phyloP scores from a whole-genome alignment of 2,113 vertebrate species.

The Catharus fuscescens region DNA sequence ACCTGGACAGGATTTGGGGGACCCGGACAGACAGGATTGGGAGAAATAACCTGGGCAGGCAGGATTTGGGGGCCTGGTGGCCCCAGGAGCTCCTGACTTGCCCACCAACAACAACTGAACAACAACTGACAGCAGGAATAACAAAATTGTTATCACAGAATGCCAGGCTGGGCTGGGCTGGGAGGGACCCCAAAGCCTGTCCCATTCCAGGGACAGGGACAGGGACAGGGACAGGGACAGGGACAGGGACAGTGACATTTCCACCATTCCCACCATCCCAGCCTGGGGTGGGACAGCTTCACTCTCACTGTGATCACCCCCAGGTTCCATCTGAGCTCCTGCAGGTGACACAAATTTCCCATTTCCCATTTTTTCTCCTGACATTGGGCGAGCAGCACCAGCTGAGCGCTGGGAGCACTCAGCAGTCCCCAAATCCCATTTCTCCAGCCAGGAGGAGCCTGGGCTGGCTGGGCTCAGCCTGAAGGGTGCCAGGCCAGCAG shows the following conservation, averaged over 20 bases:
- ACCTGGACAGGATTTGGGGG: no score
- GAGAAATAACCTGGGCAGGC: no score
- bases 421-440: background rate
- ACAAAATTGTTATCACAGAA: background rate
- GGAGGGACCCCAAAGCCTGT: background rate
- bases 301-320: background rate
- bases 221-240: background rate
- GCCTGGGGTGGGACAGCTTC: background rate
- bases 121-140: background rate
- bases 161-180: background rate
- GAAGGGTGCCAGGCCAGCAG: background rate
- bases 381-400: background rate
- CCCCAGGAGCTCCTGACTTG: background rate
- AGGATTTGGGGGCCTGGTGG: background rate
- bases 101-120: background rate
- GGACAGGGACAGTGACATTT: background rate
- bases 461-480: rapidly evolving
- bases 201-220: background rate
- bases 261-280: background rate
- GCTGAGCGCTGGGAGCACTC: background rate
- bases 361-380: background rate
- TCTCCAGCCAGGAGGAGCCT: background rate
- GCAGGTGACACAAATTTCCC: background rate
- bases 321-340: background rate
- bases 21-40: no score